phyloP scores from a whole-genome alignment of 2,888 invertebrate species.

The Cloeon dipterum region DNA sequence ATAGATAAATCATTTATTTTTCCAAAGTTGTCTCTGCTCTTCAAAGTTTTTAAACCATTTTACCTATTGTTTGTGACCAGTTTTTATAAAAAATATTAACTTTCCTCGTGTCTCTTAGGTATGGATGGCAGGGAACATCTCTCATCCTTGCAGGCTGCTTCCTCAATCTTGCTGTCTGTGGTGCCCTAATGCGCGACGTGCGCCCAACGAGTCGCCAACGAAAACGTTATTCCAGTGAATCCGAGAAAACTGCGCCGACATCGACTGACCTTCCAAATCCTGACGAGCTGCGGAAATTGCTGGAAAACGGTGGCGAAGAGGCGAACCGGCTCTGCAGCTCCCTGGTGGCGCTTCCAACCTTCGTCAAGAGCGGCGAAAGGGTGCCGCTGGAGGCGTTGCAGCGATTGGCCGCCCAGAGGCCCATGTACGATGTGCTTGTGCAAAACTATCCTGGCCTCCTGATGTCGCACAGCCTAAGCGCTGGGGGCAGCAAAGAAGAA shows the following conservation, averaged over 20 bases:
- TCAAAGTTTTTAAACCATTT: too few relatives aligned
- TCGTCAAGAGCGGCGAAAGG: slow-evolving; percentile 50
- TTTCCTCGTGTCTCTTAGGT: slow-evolving; percentile 26
- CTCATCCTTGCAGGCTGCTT: slow-evolving; percentile 62
- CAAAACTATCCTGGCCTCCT: slow-evolving; percentile 53
- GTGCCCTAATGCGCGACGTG: slow-evolving; percentile 68
- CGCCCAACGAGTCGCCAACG: slow-evolving; percentile 30
- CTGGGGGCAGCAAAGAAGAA: slow-evolving; percentile 20
- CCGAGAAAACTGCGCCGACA: background rate
- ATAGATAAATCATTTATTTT: too few relatives aligned
- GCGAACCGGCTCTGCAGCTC: slow-evolving; percentile 30
- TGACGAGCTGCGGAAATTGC: slow-evolving; percentile 14
- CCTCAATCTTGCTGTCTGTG: slow-evolving; percentile 65
- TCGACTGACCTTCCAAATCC: slow-evolving; percentile 13
- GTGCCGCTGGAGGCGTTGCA: slow-evolving; percentile 55
- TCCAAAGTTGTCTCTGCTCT: too few relatives aligned
- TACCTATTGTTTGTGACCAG: too few relatives aligned
- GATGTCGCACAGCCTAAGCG: slow-evolving; percentile 48
- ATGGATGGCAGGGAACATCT: slow-evolving; percentile 68
- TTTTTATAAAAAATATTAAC: background rate
- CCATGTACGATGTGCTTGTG: slow-evolving; percentile 44
- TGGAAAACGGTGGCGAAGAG: slow-evolving; percentile 1
- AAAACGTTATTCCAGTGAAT: background rate
- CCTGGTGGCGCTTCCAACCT: slow-evolving; percentile 68
- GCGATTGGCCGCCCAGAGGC: slow-evolving; percentile 39